Conservation (phyloP, 2,797 vertebrate genomes). For the Protosalanx chinensis region DNA sequence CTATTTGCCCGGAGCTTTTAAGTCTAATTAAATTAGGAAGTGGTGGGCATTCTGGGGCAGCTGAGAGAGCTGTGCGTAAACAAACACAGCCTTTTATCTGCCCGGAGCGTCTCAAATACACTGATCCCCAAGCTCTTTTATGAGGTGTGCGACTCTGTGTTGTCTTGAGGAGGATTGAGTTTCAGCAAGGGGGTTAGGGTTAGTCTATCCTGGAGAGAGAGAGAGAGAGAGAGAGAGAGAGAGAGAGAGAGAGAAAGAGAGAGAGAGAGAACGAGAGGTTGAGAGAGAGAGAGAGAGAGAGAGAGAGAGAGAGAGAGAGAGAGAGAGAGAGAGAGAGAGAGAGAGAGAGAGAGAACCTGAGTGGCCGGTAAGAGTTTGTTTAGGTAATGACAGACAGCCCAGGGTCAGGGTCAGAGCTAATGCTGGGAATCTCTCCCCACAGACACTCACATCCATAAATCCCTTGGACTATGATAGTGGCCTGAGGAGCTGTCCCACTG, state of each 20-base stretch:
- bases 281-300: constrained; percentile 25
- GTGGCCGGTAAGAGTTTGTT: constrained; percentile 59
- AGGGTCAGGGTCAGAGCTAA: constrained; percentile 41
- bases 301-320: constrained; percentile 21
- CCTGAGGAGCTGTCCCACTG: not conserved
- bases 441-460: constrained; percentile 24
- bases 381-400: constrained; percentile 44
- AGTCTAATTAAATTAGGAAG: constrained; percentile 71
- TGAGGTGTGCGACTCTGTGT: constrained; percentile 57
- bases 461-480: constrained; percentile 13
- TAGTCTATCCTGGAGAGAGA: constrained; percentile 56
- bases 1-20: constrained; percentile 47
- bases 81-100: constrained; percentile 64
- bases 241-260: constrained; percentile 39
- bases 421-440: constrained; percentile 35
- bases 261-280: constrained; percentile 25
- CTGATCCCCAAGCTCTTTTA: constrained; percentile 56
- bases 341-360: constrained; percentile 21
- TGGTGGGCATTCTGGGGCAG: constrained; percentile 63
- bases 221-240: constrained; percentile 41
- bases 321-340: constrained; percentile 13
- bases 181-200: constrained; percentile 59
- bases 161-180: constrained; percentile 57
- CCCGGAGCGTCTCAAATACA: constrained; percentile 58
- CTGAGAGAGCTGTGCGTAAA: constrained; percentile 69